Evolutionary conservation across 1,140 invertebrate genomes (phyloP).

Genomic region (Drosophila bocki): DNA sequence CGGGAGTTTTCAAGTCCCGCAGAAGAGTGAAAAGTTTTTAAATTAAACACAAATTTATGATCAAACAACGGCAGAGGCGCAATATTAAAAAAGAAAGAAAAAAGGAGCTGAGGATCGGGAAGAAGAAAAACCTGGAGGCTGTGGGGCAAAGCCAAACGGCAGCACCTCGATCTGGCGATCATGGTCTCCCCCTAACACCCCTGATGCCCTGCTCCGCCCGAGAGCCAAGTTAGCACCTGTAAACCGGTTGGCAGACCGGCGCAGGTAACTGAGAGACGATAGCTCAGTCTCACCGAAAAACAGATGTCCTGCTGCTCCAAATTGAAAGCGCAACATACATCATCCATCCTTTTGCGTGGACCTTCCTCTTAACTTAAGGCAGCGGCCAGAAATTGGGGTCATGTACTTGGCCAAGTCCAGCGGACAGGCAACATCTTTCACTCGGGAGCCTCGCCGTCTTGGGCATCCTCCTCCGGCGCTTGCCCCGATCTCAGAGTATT

Average conservation of each 20-base stretch:
- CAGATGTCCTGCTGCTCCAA: slow-evolving; percentile 84
- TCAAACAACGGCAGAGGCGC: slow-evolving; percentile 52
- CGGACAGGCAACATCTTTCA: slow-evolving; percentile 59
- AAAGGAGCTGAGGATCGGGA: slow-evolving; percentile 3
- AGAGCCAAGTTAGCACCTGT: slow-evolving; percentile 76
- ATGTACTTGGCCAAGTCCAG: slow-evolving; percentile 66
- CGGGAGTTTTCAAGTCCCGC: slow-evolving; percentile 21
- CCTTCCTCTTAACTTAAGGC: slow-evolving; percentile 19
- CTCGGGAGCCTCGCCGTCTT: slow-evolving; percentile 36
- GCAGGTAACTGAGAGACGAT: slow-evolving; percentile 33
- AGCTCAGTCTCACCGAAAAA: slow-evolving; percentile 53
- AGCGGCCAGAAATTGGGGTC: slow-evolving; percentile 79
- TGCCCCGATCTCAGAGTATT: slow-evolving; percentile 5
- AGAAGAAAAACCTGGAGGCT: slow-evolving; percentile 73
- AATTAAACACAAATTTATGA: slow-evolving; percentile 83
- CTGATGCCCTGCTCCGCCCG: not conserved
- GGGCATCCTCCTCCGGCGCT: not conserved
- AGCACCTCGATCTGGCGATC: slow-evolving; percentile 34
- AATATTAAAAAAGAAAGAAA: slow-evolving; percentile 16
- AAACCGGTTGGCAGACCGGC: slow-evolving; percentile 61
- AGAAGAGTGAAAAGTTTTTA: slow-evolving; percentile 81
- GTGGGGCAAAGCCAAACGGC: slow-evolving; percentile 64
- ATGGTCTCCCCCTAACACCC: not conserved
- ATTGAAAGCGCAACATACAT: slow-evolving; percentile 84
- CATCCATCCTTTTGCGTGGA: slow-evolving; percentile 61